Base-by-base conservation (phyloP, 2,888 invertebrate genomes). In the Subacronicta megacephala region DNA sequence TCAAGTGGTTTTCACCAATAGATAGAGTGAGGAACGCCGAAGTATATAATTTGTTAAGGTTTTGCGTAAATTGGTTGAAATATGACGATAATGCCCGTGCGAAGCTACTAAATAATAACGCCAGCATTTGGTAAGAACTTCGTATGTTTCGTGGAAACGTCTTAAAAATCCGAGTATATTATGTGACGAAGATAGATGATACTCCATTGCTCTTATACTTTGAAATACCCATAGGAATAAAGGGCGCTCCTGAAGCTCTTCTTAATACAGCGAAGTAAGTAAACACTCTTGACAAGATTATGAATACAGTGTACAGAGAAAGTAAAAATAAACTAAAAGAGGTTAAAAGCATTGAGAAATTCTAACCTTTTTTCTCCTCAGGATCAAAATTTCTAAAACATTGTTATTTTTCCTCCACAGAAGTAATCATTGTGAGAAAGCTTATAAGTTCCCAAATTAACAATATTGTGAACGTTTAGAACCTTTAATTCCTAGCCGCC, bases 161-260 rank as follows among this genome's bases (percentile, higher is more conserved):
- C 31, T 31, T 4, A 31, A 31, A 31, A 31, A 31, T 31, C n/a
- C 3, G 31, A 31, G n/a, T 31, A 31, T n/a, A n/a, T 31, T n/a
- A 31, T 31, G 12, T 31, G 31, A 31, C n/a, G 31, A n/a, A n/a
- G 31, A 31, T 31, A 31, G 31, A 31, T 31, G 31, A 31, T 31
- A 31, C 31, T 31, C 4, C n/a, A 31, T 31, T n/a, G 7, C 31
- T 31, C n/a, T 31, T 31, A n/a, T 31, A 31, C n/a, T n/a, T n/a
- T 31, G n/a, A n/a, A 31, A 31, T n/a, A 31, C 31, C n/a, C 31
- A 31, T 31, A 12, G 31, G 31, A 31, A n/a, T 31, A 31, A 31
- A n/a, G n/a, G n/a, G 31, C 31, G 31, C n/a, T 5, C n/a, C n/a
- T 31, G n/a, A 2, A 31, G n/a, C n/a, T n/a, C 1, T n/a, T 31